phyloP scores from a whole-genome alignment of 2,113 vertebrate genomes.

The Plestiodon gilberti region DNA sequence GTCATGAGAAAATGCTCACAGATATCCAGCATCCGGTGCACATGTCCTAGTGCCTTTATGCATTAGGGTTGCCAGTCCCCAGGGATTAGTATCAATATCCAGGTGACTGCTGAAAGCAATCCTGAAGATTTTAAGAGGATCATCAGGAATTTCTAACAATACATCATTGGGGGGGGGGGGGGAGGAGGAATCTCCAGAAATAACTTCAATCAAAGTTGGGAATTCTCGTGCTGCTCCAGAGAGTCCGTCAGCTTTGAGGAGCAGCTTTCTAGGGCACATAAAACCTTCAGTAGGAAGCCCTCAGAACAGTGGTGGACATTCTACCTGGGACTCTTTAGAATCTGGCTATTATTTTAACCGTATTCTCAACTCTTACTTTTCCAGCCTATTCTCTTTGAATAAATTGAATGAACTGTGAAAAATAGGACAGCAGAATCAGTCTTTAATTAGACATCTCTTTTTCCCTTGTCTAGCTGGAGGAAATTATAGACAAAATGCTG shows the following conservation, averaged over 20 bases:
- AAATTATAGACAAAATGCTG: conserved; percentile 33
- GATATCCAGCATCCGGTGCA: background rate
- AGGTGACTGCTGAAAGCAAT: too few relatives aligned
- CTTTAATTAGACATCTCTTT: background rate
- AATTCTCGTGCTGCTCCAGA: background rate
- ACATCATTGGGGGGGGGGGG: too few relatives aligned
- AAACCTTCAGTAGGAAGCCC: background rate
- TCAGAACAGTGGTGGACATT: too few relatives aligned
- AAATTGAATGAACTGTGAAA: background rate
- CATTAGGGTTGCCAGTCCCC: too few relatives aligned
- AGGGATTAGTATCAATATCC: too few relatives aligned
- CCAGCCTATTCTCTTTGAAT: background rate
- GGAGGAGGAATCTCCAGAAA: too few relatives aligned
- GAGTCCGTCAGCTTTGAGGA: background rate
- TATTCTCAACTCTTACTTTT: background rate
- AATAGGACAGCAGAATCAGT: background rate
- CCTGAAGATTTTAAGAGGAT: too few relatives aligned
- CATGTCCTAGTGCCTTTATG: background rate
- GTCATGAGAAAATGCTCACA: background rate
- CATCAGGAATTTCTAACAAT: too few relatives aligned
- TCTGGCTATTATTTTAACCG: background rate
- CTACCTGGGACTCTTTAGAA: background rate
- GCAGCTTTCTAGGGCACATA: background rate
- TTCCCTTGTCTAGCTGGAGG: conserved; percentile 4
- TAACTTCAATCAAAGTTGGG: too few relatives aligned